Conservation (phyloP, 2,888 invertebrate genomes). For the Stratiomys singularior region DNA sequence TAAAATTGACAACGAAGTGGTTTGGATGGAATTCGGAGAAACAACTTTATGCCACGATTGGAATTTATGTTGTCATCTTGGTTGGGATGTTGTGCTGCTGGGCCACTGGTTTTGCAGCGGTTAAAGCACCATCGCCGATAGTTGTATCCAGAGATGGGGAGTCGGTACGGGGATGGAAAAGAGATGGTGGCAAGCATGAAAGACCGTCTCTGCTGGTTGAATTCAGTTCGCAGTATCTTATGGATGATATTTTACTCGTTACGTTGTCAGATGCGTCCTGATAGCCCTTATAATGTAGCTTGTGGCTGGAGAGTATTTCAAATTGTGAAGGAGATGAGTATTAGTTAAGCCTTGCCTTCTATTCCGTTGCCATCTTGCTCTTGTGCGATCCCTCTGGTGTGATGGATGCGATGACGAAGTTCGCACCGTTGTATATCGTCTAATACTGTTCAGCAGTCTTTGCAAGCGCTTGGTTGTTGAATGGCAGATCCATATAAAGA, state of each 20-base stretch:
- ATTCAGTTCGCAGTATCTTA: not conserved
- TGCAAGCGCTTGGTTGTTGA: not conserved
- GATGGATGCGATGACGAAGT: slow-evolving; percentile 24
- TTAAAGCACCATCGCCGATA: not conserved
- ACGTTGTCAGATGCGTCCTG: not conserved
- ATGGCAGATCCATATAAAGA: not conserved
- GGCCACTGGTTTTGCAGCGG: not conserved
- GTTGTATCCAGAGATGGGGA: too few species aligned
- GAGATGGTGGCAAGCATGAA: slow-evolving; percentile 2
- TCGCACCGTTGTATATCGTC: not conserved
- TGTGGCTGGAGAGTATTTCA: slow-evolving; percentile 4
- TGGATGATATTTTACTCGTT: slow-evolving; percentile 5
- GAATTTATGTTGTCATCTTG: slow-evolving; percentile 45
- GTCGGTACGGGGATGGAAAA: not conserved
- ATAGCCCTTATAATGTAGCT: not conserved
- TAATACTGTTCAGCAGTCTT: not conserved
- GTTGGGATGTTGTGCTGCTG: slow-evolving; percentile 20
- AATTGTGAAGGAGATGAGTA: slow-evolving; percentile 14
- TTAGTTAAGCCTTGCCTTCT: slow-evolving; percentile 33
- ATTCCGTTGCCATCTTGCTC: slow-evolving; percentile 41
- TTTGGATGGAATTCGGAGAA: slow-evolving; percentile 28
- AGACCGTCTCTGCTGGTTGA: not conserved
- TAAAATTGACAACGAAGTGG: slow-evolving; percentile 31
- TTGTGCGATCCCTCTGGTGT: not conserved
- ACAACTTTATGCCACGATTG: slow-evolving; percentile 39